Conservation (phyloP, 2,113 vertebrate genomes). For the Peromyscus californicus region DNA sequence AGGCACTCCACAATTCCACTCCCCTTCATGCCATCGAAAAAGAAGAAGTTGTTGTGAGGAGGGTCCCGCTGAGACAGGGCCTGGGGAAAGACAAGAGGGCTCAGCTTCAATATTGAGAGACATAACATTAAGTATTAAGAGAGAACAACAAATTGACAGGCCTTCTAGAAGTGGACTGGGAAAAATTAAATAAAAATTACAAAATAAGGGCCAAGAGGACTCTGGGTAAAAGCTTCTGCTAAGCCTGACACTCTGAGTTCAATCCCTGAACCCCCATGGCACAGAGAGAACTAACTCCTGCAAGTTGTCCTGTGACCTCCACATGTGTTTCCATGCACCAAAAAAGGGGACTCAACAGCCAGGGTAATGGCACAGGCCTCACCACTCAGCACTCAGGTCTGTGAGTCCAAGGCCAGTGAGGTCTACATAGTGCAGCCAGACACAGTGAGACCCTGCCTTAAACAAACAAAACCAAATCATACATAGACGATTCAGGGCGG, state of each 20-base stretch:
- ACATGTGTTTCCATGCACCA: background rate
- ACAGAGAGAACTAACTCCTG: background rate
- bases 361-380: background rate
- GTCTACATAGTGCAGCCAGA: background rate
- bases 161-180: background rate
- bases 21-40: slow-evolving; percentile 95
- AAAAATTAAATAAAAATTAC: background rate
- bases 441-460: background rate
- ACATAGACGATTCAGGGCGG: background rate
- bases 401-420: background rate
- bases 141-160: background rate
- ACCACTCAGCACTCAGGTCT: background rate
- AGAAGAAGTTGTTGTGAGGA: slow-evolving; percentile 97
- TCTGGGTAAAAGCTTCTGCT: background rate
- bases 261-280: background rate
- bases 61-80: slow-evolving; percentile 95
- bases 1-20: slow-evolving; percentile 94
- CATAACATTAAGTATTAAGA: too few relatives aligned
- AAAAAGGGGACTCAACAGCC: background rate
- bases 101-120: background rate
- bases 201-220: background rate
- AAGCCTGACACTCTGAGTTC: background rate
- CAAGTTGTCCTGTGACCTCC: background rate
- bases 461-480: background rate
- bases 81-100: slow-evolving; percentile 79